These are phyloP conservation scores for Athetis lepigone DNA, from an alignment of 2,888 invertebrate species.

Conservation along the genomic window DNA sequence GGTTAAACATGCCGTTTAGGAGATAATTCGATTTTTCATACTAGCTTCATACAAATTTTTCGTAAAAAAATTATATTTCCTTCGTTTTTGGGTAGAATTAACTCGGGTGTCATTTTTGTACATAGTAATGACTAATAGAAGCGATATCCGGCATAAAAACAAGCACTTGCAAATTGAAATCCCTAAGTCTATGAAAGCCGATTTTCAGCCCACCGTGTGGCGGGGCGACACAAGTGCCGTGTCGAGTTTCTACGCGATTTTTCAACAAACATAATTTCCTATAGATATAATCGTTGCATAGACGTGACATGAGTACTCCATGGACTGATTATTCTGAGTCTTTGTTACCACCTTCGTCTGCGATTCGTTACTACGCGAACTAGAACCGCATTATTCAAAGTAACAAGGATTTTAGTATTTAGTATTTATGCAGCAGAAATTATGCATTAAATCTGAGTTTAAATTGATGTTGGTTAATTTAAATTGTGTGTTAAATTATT, in stretches of 20 bases:
- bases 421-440: neutral
- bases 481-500: neutral
- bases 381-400: neutral
- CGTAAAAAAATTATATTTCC: too few relatives aligned
- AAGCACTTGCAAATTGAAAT: too few relatives aligned
- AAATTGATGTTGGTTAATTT: constrained; percentile 1
- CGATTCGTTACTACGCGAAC: constrained; percentile 3
- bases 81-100: too few relatives aligned
- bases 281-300: neutral
- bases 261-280: neutral
- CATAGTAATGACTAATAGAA: too few relatives aligned
- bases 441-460: neutral
- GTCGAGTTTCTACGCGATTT: neutral
- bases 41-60: too few relatives aligned
- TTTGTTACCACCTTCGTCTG: constrained; percentile 4
- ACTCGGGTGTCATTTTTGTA: too few relatives aligned
- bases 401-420: constrained; percentile 2
- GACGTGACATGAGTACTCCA: neutral
- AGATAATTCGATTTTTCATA: too few relatives aligned
- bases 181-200: too few relatives aligned
- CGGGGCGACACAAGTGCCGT: too few relatives aligned
- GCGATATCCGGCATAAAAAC: too few relatives aligned
- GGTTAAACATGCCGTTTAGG: too few relatives aligned
- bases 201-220: too few relatives aligned
- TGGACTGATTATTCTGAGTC: constrained; percentile 5